phyloP scores from a whole-genome alignment of 2,113 vertebrate genomes.

The Centropus unirufus region DNA sequence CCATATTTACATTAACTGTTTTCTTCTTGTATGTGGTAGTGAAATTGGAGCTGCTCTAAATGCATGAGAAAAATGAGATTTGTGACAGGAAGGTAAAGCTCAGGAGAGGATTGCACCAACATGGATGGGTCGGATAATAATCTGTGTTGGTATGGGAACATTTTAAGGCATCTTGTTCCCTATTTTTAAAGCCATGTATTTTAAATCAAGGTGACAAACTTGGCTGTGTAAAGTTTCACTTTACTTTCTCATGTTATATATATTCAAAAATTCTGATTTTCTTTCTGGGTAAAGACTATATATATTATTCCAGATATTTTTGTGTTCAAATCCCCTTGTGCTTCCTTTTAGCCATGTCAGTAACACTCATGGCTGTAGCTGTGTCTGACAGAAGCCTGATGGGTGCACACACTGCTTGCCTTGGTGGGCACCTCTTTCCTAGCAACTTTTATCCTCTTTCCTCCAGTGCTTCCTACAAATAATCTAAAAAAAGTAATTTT shows the following conservation, averaged over 20 bases:
- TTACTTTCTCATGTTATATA: neutral
- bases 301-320: neutral
- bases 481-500: neutral
- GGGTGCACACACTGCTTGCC: neutral
- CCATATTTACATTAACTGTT: neutral
- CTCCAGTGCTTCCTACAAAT: neutral
- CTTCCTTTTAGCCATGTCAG: neutral
- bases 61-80: neutral
- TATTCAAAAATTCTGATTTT: neutral
- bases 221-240: neutral
- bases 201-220: neutral
- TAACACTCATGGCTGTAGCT: rapidly evolving
- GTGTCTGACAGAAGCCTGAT: neutral
- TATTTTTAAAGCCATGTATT: neutral
- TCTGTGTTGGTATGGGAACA: neutral
- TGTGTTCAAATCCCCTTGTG: neutral
- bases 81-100: neutral
- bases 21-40: neutral
- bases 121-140: neutral
- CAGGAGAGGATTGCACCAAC: neutral
- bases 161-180: neutral
- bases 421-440: neutral
- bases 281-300: neutral
- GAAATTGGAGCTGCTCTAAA: neutral
- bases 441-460: neutral